Conservation (phyloP, 1,140 invertebrate genomes). For the Plectrocnemia conspersa region DNA sequence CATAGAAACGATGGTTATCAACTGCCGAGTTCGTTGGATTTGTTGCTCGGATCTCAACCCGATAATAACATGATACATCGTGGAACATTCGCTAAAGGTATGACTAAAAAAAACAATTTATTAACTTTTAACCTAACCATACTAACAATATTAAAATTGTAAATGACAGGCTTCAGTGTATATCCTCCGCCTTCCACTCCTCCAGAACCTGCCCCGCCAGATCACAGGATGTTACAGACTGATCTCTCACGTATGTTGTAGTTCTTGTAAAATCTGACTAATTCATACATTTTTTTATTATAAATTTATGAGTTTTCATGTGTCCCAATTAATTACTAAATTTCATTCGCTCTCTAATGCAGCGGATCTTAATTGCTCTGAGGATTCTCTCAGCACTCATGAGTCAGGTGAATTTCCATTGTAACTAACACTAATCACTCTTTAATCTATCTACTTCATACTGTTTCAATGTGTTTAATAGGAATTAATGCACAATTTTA, state of each 20-base stretch:
- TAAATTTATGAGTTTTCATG: background rate
- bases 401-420: conserved; percentile 61
- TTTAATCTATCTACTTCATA: background rate
- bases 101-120: no score
- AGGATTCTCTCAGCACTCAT: conserved; percentile 70
- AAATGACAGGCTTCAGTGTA: conserved; percentile 71
- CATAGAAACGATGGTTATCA: conserved; percentile 55
- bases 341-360: conserved; percentile 43
- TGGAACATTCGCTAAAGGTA: conserved; percentile 30
- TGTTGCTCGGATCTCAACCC: conserved; percentile 42
- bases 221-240: conserved; percentile 56
- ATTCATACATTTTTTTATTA: background rate
- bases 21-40: conserved; percentile 47
- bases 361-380: conserved; percentile 73
- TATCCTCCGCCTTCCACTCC: conserved; percentile 76
- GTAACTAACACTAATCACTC: conserved; percentile 19
- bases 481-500: conserved; percentile 11
- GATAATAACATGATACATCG: conserved; percentile 32
- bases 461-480: background rate
- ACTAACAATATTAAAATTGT: conserved; percentile 7
- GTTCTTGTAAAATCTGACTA: background rate
- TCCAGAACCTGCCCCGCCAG: conserved; percentile 75
- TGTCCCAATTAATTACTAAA: background rate
- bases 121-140: no score
- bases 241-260: conserved; percentile 48